phyloP scores from a whole-genome alignment of 2,797 vertebrate species.

The Peromyscus melanophrys region DNA sequence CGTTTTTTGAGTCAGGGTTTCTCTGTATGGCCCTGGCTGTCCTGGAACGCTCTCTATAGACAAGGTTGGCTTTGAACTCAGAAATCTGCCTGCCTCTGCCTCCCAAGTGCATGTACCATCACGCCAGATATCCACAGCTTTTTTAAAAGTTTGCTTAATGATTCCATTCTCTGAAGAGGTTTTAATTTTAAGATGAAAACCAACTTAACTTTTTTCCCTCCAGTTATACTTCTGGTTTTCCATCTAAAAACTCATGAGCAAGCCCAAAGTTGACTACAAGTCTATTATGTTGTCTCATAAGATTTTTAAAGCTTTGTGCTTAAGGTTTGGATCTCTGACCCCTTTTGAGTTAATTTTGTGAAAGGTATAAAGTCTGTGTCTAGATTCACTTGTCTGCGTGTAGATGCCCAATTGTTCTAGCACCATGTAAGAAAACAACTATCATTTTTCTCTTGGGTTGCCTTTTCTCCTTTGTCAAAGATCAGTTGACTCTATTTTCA shows the following conservation, averaged over 20 bases:
- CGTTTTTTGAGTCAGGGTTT: background rate
- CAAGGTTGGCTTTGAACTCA: background rate
- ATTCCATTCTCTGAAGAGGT: background rate
- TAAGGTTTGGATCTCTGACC: constrained; percentile 31
- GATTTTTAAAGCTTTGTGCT: constrained; percentile 39
- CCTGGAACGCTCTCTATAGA: background rate
- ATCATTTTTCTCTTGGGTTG: constrained; percentile 16
- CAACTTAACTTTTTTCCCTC: background rate
- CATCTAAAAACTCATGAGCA: constrained; percentile 41
- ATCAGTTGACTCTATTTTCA: constrained; percentile 15
- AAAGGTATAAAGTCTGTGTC: background rate
- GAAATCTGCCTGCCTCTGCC: background rate
- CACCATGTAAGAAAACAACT: background rate
- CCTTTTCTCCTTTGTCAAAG: constrained; percentile 28
- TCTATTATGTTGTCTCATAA: background rate
- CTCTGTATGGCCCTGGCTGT: background rate
- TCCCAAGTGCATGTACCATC: background rate
- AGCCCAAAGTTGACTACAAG: constrained; percentile 16
- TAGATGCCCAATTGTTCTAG: constrained; percentile 22
- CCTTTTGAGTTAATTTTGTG: constrained; percentile 58
- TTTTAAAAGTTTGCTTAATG: background rate
- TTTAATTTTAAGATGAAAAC: constrained; percentile 28
- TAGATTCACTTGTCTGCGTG: background rate
- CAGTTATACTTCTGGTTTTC: background rate
- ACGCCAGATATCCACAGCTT: background rate